Percentiles rank a stretch among this genome's conserved stretches.
phyloP scores from a whole-genome alignment of 23 tunicate species.

The Diplosoma virens region DNA sequence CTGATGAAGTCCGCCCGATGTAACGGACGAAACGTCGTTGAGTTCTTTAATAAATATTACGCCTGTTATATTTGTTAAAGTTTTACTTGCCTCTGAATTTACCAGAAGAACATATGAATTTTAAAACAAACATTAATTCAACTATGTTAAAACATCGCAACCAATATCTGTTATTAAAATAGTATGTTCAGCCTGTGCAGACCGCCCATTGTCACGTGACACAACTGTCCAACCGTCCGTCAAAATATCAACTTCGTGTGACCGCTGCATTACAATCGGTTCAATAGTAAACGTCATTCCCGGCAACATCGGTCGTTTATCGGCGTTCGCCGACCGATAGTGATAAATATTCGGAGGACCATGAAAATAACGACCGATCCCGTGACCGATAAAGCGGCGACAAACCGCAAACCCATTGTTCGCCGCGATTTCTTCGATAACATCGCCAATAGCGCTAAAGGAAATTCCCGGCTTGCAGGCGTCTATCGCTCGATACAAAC shows the following conservation, averaged over 20 bases:
- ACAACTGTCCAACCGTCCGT: conserved; percentile 86
- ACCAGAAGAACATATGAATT: no score
- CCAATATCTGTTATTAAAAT: conserved; percentile 61
- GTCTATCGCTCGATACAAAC: conserved; percentile 46
- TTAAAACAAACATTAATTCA: background rate
- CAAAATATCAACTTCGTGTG: background rate
- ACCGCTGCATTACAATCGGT: conserved; percentile 84
- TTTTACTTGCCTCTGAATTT: no score
- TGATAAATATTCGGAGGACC: conserved; percentile 70
- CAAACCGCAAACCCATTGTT: conserved; percentile 49
- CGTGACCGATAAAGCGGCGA: conserved; percentile 75
- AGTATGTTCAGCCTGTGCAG: conserved; percentile 91
- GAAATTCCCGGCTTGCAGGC: conserved; percentile 52
- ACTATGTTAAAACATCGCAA: conserved; percentile 47
- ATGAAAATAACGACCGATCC: conserved; percentile 76
- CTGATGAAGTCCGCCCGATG: no score
- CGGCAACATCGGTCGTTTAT: conserved; percentile 32
- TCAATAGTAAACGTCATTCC: conserved; percentile 89
- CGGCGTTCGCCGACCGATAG: background rate
- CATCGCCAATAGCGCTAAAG: conserved; percentile 39
- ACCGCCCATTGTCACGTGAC: conserved; percentile 45
- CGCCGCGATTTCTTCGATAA: conserved; percentile 40
- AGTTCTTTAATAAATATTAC: no score
- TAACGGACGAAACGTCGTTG: no score
- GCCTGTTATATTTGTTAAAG: no score